phyloP scores from a whole-genome alignment of 2,113 vertebrate genomes.

The Bathybates hornii region DNA sequence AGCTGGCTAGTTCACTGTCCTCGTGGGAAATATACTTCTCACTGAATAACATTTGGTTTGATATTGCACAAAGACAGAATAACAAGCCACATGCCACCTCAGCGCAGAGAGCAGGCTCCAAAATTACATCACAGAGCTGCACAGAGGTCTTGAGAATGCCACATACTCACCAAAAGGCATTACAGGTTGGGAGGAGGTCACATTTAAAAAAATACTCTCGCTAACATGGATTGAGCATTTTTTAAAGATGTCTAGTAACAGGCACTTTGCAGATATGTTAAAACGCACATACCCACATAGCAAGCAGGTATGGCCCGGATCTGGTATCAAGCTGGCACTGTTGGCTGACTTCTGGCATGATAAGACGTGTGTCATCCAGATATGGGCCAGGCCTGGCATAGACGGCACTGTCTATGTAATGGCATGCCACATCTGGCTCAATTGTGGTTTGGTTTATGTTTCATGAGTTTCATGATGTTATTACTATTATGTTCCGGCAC shows the following conservation, averaged over 20 bases:
- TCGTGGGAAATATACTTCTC: neutral
- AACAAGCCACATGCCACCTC: neutral
- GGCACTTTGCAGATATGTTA: neutral
- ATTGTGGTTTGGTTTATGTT: neutral
- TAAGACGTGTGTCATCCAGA: neutral
- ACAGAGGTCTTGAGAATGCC: neutral
- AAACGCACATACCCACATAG: neutral
- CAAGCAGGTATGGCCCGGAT: neutral
- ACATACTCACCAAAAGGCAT: neutral
- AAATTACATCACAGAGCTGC: neutral
- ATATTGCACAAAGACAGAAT: neutral
- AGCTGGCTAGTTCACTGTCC: neutral
- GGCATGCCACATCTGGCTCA: neutral
- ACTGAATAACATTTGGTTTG: neutral
- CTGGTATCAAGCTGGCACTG: neutral
- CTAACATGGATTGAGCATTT: neutral
- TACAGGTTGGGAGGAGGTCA: neutral
- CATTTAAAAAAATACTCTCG: neutral
- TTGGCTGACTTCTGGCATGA: neutral
- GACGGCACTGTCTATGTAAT: neutral
- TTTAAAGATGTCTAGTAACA: neutral
- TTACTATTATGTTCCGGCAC: neutral
- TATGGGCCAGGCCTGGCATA: neutral
- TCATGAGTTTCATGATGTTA: neutral
- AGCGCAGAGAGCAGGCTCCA: neutral